Conservation (phyloP, 2,113 vertebrate species). For the Neomonachus schauinslandi region DNA sequence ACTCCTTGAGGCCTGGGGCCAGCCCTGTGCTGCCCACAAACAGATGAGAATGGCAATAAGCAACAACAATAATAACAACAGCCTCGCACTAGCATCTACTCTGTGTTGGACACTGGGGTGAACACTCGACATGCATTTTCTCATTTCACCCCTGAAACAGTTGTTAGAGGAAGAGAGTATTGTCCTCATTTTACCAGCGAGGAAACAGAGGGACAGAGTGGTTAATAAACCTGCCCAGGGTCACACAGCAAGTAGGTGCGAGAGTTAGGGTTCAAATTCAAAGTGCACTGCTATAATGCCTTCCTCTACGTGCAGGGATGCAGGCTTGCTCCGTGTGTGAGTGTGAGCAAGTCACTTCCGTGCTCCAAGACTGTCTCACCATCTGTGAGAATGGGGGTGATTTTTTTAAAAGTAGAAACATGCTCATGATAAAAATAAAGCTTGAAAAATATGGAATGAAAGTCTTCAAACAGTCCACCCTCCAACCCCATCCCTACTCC, state of each 20-base stretch:
- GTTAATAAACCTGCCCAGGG: not conserved
- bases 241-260: not conserved
- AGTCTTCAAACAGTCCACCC: not conserved
- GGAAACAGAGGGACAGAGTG: not conserved
- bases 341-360: not conserved
- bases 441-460: not conserved
- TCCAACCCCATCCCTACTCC: not conserved
- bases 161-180: not conserved
- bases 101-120: too few relatives aligned
- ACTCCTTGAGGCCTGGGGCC: not conserved
- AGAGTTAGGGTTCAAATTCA: not conserved
- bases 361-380: not conserved
- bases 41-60: not conserved
- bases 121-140: not conserved
- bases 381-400: not conserved
- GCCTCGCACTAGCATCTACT: not conserved
- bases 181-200: not conserved
- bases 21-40: not conserved
- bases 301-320: not conserved
- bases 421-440: not conserved
- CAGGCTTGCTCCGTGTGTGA: rapidly evolving
- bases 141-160: not conserved
- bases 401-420: not conserved
- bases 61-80: not conserved
- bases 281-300: too few relatives aligned